Conservation (phyloP, 2,888 invertebrate genomes). For the Cantharis rufa region DNA sequence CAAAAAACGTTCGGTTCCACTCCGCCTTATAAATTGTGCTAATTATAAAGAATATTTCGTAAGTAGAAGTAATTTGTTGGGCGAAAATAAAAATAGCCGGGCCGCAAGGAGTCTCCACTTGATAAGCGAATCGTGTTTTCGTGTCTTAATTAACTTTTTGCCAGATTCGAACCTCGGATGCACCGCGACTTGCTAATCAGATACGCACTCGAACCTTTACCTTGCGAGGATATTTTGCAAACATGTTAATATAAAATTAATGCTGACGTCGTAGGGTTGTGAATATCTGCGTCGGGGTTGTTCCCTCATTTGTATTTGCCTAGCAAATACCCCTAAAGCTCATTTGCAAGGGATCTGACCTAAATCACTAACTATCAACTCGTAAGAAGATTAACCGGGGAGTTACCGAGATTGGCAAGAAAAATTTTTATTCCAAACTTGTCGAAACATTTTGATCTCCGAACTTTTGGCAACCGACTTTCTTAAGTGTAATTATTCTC, state of each 20-base stretch:
- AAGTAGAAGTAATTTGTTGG: background rate
- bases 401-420: constrained; percentile 7
- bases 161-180: background rate
- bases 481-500: background rate
- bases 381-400: constrained; percentile 16
- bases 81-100: background rate
- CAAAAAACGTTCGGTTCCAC: background rate
- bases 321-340: constrained; percentile 19
- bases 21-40: constrained; percentile 1
- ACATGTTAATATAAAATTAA: background rate
- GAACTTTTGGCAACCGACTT: background rate
- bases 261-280: constrained; percentile 1
- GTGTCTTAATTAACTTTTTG: constrained; percentile 14
- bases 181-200: constrained; percentile 10
- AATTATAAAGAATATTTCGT: constrained; percentile 2
- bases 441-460: background rate
- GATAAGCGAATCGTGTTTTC: constrained; percentile 10
- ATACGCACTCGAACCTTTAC: background rate
- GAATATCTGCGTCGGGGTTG: constrained; percentile 5
- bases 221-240: background rate
- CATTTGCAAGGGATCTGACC: constrained; percentile 16
- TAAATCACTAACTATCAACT: constrained; percentile 18
- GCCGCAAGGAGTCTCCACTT: background rate
- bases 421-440: constrained; percentile 6
- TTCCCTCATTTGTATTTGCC: constrained; percentile 20